Evolutionary conservation across 2,113 vertebrate genomes (phyloP).

Genomic region (Lycocorax pyrrhopterus): DNA sequence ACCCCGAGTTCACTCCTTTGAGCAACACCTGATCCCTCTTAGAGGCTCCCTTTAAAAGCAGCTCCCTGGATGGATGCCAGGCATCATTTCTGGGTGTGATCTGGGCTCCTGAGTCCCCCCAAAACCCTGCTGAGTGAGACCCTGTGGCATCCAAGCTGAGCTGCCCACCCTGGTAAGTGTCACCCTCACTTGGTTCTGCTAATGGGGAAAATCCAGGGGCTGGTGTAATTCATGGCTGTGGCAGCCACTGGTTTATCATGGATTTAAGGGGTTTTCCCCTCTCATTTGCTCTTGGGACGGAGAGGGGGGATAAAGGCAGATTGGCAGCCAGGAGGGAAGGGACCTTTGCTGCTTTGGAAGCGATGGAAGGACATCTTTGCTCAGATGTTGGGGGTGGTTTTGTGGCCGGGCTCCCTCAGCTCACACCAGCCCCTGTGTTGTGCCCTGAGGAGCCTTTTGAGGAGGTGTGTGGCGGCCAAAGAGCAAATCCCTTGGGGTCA

Average conservation of each 20-base stretch:
- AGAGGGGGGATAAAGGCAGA: neutral
- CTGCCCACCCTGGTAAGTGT: neutral
- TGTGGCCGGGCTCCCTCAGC: neutral
- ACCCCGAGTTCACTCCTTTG: neutral
- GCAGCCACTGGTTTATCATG: neutral
- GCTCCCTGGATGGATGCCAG: neutral
- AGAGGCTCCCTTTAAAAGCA: neutral
- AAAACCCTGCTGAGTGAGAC: neutral
- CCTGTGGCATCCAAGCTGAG: fast-evolving
- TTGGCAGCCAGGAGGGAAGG: neutral
- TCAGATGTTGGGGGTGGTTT: neutral
- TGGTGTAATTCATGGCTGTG: neutral
- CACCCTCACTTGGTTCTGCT: neutral
- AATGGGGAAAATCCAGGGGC: neutral
- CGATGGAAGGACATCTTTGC: fast-evolving
- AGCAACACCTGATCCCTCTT: neutral
- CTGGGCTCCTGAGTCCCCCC: neutral
- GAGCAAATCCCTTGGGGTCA: neutral
- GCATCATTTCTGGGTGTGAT: fast-evolving
- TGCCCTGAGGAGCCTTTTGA: neutral
- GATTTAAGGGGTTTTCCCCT: neutral
- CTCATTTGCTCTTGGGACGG: neutral
- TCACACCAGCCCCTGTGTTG: neutral
- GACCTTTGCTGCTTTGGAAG: neutral
- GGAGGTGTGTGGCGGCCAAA: neutral